Percentiles rank a stretch among this genome's conserved stretches.
These are phyloP conservation scores for Solen grandis DNA, from an alignment of 1,140 invertebrate species.

Conservation along the genomic window DNA sequence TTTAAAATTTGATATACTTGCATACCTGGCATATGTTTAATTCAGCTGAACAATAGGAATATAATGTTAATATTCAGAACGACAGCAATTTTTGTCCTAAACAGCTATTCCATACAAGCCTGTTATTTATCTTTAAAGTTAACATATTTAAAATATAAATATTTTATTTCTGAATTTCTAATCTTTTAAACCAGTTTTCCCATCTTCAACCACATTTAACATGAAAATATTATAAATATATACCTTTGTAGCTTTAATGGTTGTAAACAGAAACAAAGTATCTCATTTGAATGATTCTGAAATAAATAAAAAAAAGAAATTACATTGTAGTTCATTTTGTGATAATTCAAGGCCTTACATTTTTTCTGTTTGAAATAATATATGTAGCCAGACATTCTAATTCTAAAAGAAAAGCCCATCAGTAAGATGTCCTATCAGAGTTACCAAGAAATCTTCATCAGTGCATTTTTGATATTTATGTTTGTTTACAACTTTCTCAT, in stretches of 20 bases:
- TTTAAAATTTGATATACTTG: too few relatives aligned
- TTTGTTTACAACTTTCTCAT: not conserved
- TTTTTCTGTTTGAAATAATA: not conserved
- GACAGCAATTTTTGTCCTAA: too few relatives aligned
- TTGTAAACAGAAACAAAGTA: constrained; percentile 9
- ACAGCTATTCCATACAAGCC: too few relatives aligned
- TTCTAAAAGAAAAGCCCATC: not conserved
- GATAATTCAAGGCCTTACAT: not conserved
- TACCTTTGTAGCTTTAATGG: constrained; percentile 27
- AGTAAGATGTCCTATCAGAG: not conserved
- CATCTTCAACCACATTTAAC: too few relatives aligned
- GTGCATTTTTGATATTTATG: not conserved
- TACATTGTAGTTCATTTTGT: not conserved
- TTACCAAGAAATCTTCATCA: not conserved
- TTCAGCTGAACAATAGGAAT: too few relatives aligned
- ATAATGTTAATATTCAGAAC: too few relatives aligned
- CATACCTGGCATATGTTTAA: too few relatives aligned
- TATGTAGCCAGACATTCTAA: not conserved
- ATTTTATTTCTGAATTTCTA: too few relatives aligned
- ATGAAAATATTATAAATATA: too few relatives aligned
- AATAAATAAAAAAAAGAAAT: not conserved
- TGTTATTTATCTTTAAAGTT: too few relatives aligned
- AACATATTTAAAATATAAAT: too few relatives aligned
- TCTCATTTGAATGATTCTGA: constrained; percentile 20
- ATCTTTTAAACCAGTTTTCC: too few relatives aligned